Percentiles rank a stretch among this genome's conserved stretches.
phyloP scores from a whole-genome alignment of 2,888 invertebrate genomes.

The Mesoligia furuncula region DNA sequence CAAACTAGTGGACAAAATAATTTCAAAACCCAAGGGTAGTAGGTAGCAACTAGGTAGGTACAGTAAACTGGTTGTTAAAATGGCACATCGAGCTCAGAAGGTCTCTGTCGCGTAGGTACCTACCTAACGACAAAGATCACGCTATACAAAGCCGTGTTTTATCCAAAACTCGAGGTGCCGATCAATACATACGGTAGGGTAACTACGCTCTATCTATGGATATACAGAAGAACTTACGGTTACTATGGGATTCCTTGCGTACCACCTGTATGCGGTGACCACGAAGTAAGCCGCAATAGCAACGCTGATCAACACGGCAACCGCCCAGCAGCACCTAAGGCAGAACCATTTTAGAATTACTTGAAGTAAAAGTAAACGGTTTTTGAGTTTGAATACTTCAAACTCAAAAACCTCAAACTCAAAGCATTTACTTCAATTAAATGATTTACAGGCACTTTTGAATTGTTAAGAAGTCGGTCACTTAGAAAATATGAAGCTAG shows the following conservation, averaged over 20 bases:
- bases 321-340: constrained; percentile 90
- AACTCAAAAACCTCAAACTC: too few relatives aligned
- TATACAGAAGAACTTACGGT: constrained; percentile 84
- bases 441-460: too few relatives aligned
- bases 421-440: too few relatives aligned
- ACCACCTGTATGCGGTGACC: constrained; percentile 90
- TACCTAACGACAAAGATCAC: neutral
- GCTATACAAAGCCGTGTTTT: neutral
- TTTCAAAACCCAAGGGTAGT: neutral
- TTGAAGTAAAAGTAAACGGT: neutral
- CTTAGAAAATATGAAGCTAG: too few relatives aligned
- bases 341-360: constrained; percentile 23
- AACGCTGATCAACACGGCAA: constrained; percentile 89
- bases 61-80: neutral
- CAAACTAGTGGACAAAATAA: neutral
- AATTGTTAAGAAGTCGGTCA: too few relatives aligned
- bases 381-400: too few relatives aligned
- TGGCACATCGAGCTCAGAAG: neutral
- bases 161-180: neutral
- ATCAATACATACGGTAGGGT: neutral
- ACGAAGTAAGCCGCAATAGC: constrained; percentile 90
- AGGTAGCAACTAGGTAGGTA: neutral
- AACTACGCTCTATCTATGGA: neutral
- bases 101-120: neutral
- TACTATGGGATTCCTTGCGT: constrained; percentile 91